Conservation (phyloP, 2,113 vertebrate species). For the Chaetorhynchus papuensis region DNA sequence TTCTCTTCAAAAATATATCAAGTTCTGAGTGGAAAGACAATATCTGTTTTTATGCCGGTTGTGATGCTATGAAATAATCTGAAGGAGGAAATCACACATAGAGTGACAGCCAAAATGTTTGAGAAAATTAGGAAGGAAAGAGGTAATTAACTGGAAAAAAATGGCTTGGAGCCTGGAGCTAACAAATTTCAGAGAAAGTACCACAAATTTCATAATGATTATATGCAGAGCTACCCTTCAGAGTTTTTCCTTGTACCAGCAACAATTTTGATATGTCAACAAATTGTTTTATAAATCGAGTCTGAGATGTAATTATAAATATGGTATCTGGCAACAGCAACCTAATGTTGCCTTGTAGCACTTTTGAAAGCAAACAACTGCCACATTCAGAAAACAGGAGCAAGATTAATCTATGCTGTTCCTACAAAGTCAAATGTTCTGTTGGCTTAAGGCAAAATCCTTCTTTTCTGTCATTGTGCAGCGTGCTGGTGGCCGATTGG, state of each 20-base stretch:
- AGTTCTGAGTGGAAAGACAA: not conserved
- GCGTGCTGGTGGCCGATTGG: not conserved
- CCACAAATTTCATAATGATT: not conserved
- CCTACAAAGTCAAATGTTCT: not conserved
- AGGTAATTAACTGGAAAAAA: not conserved
- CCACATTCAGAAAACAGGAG: not conserved
- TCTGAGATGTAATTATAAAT: conserved; percentile 33
- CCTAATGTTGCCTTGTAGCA: conserved; percentile 20
- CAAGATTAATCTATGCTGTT: not conserved
- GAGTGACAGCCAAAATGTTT: not conserved
- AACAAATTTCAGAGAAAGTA: not conserved
- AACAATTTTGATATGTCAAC: not conserved
- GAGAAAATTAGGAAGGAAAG: not conserved
- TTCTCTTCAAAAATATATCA: not conserved
- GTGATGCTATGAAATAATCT: not conserved
- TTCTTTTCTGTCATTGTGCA: not conserved
- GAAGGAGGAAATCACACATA: not conserved
- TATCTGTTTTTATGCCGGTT: not conserved
- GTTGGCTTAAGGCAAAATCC: conserved; percentile 1
- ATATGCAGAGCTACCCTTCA: not conserved
- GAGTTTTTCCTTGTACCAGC: not conserved
- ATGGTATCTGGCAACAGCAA: not conserved
- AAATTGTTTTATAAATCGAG: not conserved
- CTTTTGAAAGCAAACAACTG: not conserved
- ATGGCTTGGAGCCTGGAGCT: not conserved